phyloP scores from a whole-genome alignment of 2,797 vertebrate species.

The Enteromius anoplus region DNA sequence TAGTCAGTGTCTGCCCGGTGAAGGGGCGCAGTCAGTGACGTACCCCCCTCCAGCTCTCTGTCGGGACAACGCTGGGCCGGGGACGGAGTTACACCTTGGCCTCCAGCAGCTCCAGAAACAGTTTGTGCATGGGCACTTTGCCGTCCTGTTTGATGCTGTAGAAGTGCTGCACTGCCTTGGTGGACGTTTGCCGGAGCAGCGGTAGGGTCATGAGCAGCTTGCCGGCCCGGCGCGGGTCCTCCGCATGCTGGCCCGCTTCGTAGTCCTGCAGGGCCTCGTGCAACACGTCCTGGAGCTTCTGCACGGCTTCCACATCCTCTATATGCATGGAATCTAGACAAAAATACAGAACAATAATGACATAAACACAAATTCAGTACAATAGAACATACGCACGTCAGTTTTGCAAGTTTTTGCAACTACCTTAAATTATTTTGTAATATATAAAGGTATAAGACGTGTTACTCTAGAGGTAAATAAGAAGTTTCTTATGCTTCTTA shows the following conservation, averaged over 20 bases:
- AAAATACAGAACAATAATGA: constrained; percentile 26
- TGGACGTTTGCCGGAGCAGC: constrained; percentile 96
- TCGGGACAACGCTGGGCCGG: constrained; percentile 14
- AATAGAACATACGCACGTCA: background rate
- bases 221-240: constrained; percentile 94
- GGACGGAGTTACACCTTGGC: constrained; percentile 92
- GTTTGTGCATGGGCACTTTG: constrained; percentile 99
- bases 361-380: background rate
- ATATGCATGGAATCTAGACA: constrained; percentile 97
- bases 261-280: constrained; percentile 99
- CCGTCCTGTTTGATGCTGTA: constrained; percentile 99
- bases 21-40: constrained; percentile 56
- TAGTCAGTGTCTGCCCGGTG: constrained; percentile 64
- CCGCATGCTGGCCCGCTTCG: constrained; percentile 92
- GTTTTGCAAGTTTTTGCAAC: no score
- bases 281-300: constrained; percentile 98
- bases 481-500: no score
- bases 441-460: no score
- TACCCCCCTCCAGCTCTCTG: constrained; percentile 59
- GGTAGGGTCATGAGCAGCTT: constrained; percentile 99
- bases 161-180: constrained; percentile 99
- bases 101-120: constrained; percentile 99
- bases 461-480: no score
- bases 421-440: no score
- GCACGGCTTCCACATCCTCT: constrained; percentile 97